phyloP scores from a whole-genome alignment of 2,113 vertebrate genomes.

The Cavia aperea region DNA sequence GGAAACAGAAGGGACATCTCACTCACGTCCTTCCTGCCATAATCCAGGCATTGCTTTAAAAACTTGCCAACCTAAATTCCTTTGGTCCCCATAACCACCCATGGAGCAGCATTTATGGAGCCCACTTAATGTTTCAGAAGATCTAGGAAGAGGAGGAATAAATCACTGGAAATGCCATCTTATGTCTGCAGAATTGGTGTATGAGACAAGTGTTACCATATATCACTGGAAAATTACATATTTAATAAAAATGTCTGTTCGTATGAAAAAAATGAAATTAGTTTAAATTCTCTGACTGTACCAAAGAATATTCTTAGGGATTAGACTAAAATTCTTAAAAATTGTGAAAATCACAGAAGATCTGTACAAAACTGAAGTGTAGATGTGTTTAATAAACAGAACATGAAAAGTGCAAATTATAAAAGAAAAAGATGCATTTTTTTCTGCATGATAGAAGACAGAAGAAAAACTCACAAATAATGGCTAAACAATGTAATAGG shows the following conservation, averaged over 20 bases:
- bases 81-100: not conserved
- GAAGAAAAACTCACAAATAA: not conserved
- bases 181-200: not conserved
- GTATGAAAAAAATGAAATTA: not conserved
- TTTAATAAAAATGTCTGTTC: not conserved
- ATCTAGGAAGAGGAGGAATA: not conserved
- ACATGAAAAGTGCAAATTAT: not conserved
- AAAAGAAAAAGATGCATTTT: not conserved
- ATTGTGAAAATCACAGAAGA: not conserved
- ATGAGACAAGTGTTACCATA: not conserved
- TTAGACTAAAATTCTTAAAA: not conserved
- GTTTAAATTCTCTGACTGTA: not conserved
- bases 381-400: not conserved
- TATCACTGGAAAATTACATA: not conserved
- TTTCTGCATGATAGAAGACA: not conserved
- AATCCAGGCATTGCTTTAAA: not conserved
- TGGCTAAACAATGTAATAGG: not conserved
- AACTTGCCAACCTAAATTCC: not conserved
- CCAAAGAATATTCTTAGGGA: not conserved
- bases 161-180: not conserved
- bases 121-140: not conserved
- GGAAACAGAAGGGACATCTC: accelerated
- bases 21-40: accelerated
- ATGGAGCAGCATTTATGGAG: not conserved
- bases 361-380: not conserved